Base-by-base conservation (phyloP, 2,113 vertebrate genomes). In the Hippocampus barbouri region DNA sequence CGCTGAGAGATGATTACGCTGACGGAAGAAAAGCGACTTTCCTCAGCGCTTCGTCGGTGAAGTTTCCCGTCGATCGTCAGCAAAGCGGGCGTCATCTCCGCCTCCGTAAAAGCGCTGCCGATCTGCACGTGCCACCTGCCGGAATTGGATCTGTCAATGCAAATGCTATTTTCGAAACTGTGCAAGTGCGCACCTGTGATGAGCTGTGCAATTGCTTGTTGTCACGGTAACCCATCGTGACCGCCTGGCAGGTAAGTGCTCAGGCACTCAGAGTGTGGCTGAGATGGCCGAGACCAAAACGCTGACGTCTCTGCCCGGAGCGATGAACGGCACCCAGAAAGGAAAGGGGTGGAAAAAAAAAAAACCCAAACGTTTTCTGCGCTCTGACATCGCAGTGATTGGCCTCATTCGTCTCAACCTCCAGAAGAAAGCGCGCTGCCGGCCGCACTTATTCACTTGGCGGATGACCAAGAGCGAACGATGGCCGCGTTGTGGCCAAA, bases 231-330 rank as follows among this genome's bases (percentile, higher is more conserved):
- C 80, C 38, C 34, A 15, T 67, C 51, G 59, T 68, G 66, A 27
- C 62, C 70, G 57, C 79, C 53, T 73, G 69, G 62, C 76, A 83
- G 81, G 71, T 81, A 66, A 82, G 67, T 38, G 66, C 64, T 80
- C 75, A 77, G 80, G 6, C 59, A 34, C 25, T 27, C 1, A 27
- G 64, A 66, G 41, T 14, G n/a, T 47, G 12, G 57, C 57, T 18
- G 57, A 60, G 57, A 59, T 27, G 56, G 25, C 23, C 12, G 23
- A 10, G 23, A 3, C 16, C 14, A 25, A 57, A 57, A 16, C 30
- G 25, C 14, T 30, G 57, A 18, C 34, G 56, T 73, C 30, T 74
- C 34, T 57, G 63, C 18, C 59, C 41, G 38, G 69, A 76, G 34
- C 57, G 71, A 23, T 9, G 60, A 21, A 38, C 63, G 49, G 34